Evolutionary conservation across 2,113 vertebrate genomes (phyloP).

Genomic region (Microtus ochrogaster): DNA sequence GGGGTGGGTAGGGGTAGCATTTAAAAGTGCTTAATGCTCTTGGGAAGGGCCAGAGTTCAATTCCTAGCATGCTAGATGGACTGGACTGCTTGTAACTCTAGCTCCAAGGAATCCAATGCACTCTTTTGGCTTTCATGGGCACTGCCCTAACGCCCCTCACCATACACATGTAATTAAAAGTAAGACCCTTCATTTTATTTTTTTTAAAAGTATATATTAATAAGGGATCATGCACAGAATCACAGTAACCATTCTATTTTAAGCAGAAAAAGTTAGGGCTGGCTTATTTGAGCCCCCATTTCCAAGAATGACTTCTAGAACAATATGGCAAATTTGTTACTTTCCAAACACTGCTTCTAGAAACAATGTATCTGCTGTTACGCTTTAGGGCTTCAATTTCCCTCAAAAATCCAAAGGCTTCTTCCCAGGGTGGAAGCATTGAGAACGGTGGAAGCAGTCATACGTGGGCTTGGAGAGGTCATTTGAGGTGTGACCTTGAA

Average conservation of each 20-base stretch:
- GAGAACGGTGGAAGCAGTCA: neutral
- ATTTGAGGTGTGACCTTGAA: neutral
- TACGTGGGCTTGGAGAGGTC: neutral
- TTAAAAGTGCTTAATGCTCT: neutral
- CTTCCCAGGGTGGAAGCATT: neutral
- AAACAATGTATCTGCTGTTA: neutral
- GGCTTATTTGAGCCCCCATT: constrained; percentile 10
- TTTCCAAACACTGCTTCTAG: neutral
- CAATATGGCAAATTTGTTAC: neutral
- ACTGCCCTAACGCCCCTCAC: neutral
- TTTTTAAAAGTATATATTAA: neutral
- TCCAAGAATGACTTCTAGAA: constrained; percentile 31
- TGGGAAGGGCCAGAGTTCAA: neutral
- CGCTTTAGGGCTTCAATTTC: neutral
- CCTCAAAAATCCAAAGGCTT: neutral
- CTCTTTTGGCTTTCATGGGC: neutral
- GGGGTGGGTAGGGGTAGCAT: too few species aligned
- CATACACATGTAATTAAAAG: neutral
- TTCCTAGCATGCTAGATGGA: neutral
- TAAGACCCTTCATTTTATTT: neutral
- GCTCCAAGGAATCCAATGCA: neutral
- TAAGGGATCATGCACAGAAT: constrained; percentile 22
- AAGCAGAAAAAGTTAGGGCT: constrained; percentile 1
- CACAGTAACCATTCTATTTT: constrained; percentile 37
- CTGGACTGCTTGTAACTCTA: neutral